Conservation (phyloP, 2,113 vertebrate species). For the Platanista minor region DNA sequence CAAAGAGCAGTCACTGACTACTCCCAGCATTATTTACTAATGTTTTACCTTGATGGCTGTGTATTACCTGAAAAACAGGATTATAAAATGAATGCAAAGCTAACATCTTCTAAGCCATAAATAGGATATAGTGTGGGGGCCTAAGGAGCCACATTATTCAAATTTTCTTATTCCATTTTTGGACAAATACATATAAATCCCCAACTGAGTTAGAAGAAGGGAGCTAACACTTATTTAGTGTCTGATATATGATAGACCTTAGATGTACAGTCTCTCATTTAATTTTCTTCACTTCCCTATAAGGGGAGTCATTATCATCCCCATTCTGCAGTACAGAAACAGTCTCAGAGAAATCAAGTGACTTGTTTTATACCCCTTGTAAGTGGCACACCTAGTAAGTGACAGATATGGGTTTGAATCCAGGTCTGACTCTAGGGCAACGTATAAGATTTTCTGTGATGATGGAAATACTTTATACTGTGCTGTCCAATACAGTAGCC, state of each 20-base stretch:
- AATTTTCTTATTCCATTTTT: constrained; percentile 33
- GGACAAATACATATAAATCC: constrained; percentile 14
- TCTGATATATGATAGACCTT: not conserved
- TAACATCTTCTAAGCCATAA: constrained; percentile 23
- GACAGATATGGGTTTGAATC: not conserved
- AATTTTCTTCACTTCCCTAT: not conserved
- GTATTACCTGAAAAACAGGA: constrained; percentile 4
- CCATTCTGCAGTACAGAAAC: not conserved
- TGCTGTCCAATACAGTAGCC: not conserved
- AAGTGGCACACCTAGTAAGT: not conserved
- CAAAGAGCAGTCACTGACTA: constrained; percentile 14
- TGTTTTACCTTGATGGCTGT: constrained; percentile 29
- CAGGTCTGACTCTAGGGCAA: not conserved
- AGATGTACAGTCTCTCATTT: not conserved
- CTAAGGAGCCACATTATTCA: not conserved
- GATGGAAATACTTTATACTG: not conserved
- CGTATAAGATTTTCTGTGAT: not conserved
- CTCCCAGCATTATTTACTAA: constrained; percentile 1
- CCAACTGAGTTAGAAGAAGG: not conserved
- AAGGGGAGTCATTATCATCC: not conserved
- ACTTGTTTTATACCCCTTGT: not conserved
- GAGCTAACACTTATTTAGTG: not conserved
- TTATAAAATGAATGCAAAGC: constrained; percentile 13
- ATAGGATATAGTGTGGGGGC: not conserved
- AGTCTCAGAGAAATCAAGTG: not conserved